A percentile compares a stretch with the other conserved stretches of the same genome.
These are phyloP conservation scores for Stichopus chloronotus DNA, from an alignment of 35 echinoderm and acorn worm genomes.

Conservation along the genomic window DNA sequence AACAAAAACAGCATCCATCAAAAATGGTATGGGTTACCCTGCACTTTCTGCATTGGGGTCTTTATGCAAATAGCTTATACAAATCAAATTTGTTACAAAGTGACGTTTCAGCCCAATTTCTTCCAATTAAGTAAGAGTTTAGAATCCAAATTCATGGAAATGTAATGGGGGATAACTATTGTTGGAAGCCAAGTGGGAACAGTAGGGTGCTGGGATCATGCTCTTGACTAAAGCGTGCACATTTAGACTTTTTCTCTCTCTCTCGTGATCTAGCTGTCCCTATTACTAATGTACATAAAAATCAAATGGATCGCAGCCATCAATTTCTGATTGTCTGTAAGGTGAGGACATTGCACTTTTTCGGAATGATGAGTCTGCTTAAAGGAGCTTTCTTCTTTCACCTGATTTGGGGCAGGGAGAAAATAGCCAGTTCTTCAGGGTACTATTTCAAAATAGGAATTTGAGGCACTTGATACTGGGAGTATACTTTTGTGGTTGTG, in stretches of 20 bases:
- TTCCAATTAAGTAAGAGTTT: not conserved
- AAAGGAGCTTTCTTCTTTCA: too few species aligned
- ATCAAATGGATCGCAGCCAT: not conserved
- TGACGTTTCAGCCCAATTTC: constrained; percentile 9
- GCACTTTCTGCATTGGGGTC: not conserved
- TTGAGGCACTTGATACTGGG: too few species aligned
- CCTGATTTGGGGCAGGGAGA: too few species aligned
- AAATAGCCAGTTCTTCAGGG: too few species aligned
- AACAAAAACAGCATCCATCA: not conserved
- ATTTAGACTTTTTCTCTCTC: not conserved
- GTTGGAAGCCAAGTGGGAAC: constrained; percentile 9
- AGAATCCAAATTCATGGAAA: constrained; percentile 1
- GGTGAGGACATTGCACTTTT: not conserved
- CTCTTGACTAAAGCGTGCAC: not conserved
- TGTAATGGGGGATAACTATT: constrained; percentile 3
- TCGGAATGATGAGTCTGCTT: not conserved
- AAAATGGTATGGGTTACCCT: not conserved
- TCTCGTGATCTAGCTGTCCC: not conserved
- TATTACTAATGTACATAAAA: constrained; percentile 1
- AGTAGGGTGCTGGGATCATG: constrained; percentile 43
- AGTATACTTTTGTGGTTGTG: too few species aligned
- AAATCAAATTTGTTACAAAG: constrained; percentile 22
- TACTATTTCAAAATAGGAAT: too few species aligned
- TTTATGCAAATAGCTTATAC: constrained; percentile 14
- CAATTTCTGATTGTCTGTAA: not conserved